Conservation (phyloP, 2,113 vertebrate species). For the Hypomesus transpacificus region DNA sequence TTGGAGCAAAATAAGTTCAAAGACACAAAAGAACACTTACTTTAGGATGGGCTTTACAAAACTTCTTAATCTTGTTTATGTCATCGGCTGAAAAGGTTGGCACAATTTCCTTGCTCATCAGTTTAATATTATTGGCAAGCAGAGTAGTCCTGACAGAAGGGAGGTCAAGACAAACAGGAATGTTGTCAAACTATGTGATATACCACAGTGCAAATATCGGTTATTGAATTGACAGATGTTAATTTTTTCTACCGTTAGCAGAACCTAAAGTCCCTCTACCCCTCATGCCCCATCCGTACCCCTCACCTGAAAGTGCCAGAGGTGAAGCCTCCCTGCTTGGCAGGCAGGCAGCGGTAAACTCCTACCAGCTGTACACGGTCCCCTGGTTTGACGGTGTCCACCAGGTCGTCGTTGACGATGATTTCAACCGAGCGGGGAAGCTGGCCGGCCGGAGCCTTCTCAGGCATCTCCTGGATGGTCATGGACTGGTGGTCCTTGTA, state of each 20-base stretch:
- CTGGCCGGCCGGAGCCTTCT: conserved; percentile 65
- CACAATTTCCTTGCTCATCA: conserved; percentile 76
- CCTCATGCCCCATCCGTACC: background rate
- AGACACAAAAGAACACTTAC: conserved; percentile 45
- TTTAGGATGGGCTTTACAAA: conserved; percentile 76
- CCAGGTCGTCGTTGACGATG: conserved; percentile 58
- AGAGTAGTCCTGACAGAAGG: conserved; percentile 56
- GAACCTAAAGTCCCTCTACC: background rate
- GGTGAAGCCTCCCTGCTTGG: conserved; percentile 63
- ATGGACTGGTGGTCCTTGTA: conserved; percentile 64
- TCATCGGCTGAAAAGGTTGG: conserved; percentile 69
- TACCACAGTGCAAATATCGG: background rate
- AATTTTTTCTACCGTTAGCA: too few relatives aligned
- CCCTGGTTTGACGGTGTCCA: conserved; percentile 63
- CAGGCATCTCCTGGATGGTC: conserved; percentile 68
- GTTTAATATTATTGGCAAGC: conserved; percentile 71
- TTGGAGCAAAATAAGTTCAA: too few relatives aligned
- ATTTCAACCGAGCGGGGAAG: conserved; percentile 60
- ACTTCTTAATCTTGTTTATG: conserved; percentile 81
- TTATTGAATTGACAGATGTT: background rate
- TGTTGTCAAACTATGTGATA: background rate
- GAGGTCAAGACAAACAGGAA: background rate
- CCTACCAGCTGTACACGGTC: conserved; percentile 64
- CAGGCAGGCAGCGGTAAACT: conserved; percentile 61
- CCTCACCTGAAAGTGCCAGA: conserved; percentile 60